Percentiles rank a stretch among this genome's conserved stretches.
These are phyloP conservation scores for Scaptodrosophila lebanonensis DNA, from an alignment of 1,140 invertebrate species.

Conservation along the genomic window DNA sequence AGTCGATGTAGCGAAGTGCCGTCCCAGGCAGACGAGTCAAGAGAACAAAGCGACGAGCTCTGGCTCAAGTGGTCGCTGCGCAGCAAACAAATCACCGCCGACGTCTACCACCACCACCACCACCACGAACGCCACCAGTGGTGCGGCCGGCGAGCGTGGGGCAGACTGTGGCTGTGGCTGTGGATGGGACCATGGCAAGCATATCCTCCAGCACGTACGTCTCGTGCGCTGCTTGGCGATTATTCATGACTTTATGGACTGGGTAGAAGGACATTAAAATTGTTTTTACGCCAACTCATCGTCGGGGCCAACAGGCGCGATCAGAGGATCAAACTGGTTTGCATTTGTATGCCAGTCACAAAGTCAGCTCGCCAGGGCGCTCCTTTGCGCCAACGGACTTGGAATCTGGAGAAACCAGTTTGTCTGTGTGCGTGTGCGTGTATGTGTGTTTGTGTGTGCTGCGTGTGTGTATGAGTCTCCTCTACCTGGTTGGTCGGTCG, in stretches of 20 bases:
- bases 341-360: constrained; percentile 69
- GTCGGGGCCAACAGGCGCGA: constrained; percentile 6
- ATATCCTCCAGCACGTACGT: constrained; percentile 58
- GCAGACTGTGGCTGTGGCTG: constrained; percentile 1
- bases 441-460: background rate
- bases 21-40: constrained; percentile 23
- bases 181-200: background rate
- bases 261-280: constrained; percentile 73
- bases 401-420: constrained; percentile 65
- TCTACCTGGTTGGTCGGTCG: constrained; percentile 53
- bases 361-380: constrained; percentile 34
- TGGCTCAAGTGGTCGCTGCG: too few relatives aligned
- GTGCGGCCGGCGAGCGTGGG: background rate
- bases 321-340: constrained; percentile 71
- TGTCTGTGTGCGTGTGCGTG: constrained; percentile 1
- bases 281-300: constrained; percentile 74
- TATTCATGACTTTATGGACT: constrained; percentile 72
- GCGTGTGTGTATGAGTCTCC: constrained; percentile 21
- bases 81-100: constrained; percentile 27
- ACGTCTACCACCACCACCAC: background rate
- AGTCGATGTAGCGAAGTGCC: background rate
- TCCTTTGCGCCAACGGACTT: constrained; percentile 33
- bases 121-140: background rate
- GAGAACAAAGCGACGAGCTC: constrained; percentile 24
- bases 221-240: constrained; percentile 44